Evolutionary conservation across 2,113 vertebrate genomes (phyloP).

Genomic region (Ctenodactylus gundi): DNA sequence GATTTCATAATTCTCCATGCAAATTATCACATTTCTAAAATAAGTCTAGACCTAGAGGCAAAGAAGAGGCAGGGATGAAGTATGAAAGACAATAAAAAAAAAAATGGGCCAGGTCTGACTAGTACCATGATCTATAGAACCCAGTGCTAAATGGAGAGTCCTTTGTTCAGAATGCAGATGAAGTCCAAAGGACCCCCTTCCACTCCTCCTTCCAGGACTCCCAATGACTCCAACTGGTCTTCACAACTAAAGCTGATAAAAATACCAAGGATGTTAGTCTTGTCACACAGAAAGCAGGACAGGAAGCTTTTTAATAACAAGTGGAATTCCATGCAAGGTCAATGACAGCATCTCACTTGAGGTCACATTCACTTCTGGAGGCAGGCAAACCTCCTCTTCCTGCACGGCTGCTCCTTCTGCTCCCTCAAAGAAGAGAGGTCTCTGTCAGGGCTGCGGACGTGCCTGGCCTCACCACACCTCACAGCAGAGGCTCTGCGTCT

Average conservation of each 20-base stretch:
- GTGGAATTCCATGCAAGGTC: background rate
- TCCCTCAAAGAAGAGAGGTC: slow-evolving; percentile 10
- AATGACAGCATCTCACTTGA: background rate
- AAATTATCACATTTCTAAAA: background rate
- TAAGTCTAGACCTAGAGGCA: background rate
- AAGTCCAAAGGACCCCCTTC: background rate
- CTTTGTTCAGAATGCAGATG: background rate
- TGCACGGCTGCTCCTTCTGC: slow-evolving; percentile 54
- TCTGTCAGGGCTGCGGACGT: slow-evolving; percentile 69
- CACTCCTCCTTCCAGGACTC: background rate
- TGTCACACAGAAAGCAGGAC: fast-evolving
- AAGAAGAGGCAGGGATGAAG: background rate
- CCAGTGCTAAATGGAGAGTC: background rate
- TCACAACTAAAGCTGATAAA: background rate
- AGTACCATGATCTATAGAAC: background rate
- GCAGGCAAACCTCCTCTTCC: slow-evolving; percentile 79
- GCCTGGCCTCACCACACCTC: slow-evolving; percentile 68
- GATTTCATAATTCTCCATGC: background rate
- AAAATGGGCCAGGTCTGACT: background rate
- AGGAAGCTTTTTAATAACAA: background rate
- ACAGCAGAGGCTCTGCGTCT: slow-evolving; percentile 43
- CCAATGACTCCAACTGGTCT: background rate
- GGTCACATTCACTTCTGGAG: slow-evolving; percentile 57
- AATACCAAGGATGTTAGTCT: background rate
- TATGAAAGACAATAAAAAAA: background rate